These are phyloP conservation scores for Etheostoma perlongum DNA, from an alignment of 2,797 vertebrate genomes.

Conservation along the genomic window DNA sequence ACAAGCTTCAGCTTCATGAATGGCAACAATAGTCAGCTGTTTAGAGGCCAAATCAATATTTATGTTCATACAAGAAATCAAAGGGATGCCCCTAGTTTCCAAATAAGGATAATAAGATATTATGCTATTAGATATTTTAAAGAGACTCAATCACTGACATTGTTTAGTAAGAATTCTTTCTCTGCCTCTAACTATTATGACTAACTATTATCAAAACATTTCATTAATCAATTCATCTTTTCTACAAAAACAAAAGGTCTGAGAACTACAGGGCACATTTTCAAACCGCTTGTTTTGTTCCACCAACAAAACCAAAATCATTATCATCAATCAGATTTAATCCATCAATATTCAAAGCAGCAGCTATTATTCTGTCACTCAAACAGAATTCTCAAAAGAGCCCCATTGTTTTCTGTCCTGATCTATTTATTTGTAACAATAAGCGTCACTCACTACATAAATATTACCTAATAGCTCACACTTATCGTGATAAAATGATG, in stretches of 20 bases:
- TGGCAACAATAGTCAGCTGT: conserved; percentile 9
- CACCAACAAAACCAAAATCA: neutral
- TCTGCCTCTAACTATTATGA: neutral
- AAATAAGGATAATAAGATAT: neutral
- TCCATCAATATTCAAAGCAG: conserved; percentile 1
- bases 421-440: neutral
- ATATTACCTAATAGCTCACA: neutral
- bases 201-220: neutral
- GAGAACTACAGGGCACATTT: neutral
- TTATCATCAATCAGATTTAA: neutral
- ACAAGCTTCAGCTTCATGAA: neutral
- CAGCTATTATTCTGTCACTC: conserved; percentile 6
- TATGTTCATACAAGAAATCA: conserved; percentile 3
- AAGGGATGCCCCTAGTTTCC: neutral
- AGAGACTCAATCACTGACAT: neutral
- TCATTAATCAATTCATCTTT: neutral
- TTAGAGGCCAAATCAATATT: neutral
- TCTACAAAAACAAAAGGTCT: neutral
- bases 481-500: neutral
- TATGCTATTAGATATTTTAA: neutral
- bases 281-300: neutral
- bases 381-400: neutral
- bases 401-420: neutral
- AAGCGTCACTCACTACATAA: no score
- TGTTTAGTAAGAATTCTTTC: neutral